Conservation (phyloP, 2,113 vertebrate genomes). For the Danionella cerebrum region DNA sequence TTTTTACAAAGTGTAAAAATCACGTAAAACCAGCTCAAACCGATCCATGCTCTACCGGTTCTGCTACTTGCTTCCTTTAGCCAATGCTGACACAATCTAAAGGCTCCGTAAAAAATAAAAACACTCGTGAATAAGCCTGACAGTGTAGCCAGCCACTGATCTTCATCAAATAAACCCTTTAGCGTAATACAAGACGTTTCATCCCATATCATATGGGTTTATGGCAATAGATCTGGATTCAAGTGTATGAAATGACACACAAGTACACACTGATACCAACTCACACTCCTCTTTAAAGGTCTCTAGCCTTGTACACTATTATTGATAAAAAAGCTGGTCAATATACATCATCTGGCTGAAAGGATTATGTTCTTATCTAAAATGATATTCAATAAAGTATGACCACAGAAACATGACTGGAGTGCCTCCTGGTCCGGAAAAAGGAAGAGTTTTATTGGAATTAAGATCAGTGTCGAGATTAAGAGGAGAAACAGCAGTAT, state of each 20-base stretch:
- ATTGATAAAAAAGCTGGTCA: conserved; percentile 64
- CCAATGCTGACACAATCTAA: no score
- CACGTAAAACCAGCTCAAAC: no score
- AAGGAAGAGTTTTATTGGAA: conserved; percentile 69
- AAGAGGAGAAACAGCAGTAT: conserved; percentile 61
- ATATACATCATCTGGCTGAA: conserved; percentile 69
- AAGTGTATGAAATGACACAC: conserved; percentile 2
- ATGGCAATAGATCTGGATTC: conserved; percentile 28
- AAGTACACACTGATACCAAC: conserved; percentile 10
- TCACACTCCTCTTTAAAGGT: conserved; percentile 38
- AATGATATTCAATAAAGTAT: conserved; percentile 79
- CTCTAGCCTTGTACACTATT: conserved; percentile 47
- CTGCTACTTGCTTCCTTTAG: no score
- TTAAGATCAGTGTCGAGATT: conserved; percentile 73
- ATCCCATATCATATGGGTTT: conserved; percentile 15
- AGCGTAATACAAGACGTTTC: neutral
- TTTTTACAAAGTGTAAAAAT: no score
- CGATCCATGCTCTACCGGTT: no score
- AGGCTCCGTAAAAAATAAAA: neutral
- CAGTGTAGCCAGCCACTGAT: neutral
- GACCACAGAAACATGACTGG: conserved; percentile 64
- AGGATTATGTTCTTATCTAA: conserved; percentile 77
- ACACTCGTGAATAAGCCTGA: neutral
- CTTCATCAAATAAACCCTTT: conserved; percentile 17
- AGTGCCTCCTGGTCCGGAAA: conserved; percentile 61